These are phyloP conservation scores for Laticauda colubrina DNA, from an alignment of 2,113 vertebrate species.

Conservation along the genomic window DNA sequence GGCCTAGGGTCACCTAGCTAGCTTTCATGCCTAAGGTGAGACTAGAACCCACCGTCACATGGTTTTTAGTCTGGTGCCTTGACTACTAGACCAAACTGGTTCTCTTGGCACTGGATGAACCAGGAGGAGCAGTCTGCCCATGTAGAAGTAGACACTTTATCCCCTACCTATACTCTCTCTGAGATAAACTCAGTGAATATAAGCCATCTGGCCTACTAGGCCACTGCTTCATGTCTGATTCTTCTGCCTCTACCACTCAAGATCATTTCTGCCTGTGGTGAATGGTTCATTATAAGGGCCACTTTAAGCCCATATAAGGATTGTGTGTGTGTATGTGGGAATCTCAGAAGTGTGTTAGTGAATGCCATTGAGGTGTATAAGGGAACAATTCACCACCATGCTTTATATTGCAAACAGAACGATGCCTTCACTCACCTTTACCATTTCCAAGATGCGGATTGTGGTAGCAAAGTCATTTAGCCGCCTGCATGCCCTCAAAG, in stretches of 20 bases:
- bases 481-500: slow-evolving; percentile 89
- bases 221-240: neutral
- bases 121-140: neutral
- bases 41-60: neutral
- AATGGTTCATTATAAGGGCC: neutral
- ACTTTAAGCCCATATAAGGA: neutral
- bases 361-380: neutral
- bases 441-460: slow-evolving; percentile 91
- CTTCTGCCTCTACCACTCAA: neutral
- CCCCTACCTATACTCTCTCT: neutral
- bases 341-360: neutral
- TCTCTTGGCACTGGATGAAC: neutral
- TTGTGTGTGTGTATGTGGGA: neutral
- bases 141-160: neutral
- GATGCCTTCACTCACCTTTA: slow-evolving; percentile 81
- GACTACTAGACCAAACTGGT: neutral
- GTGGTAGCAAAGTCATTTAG: slow-evolving; percentile 93
- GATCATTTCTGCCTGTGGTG: neutral
- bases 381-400: neutral
- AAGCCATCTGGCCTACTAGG: neutral
- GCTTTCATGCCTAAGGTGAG: neutral
- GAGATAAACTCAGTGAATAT: neutral
- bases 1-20: neutral
- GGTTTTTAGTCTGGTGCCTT: neutral
- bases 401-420: neutral